Evolutionary conservation across 2,113 vertebrate genomes (phyloP).

Genomic region (Dipodomys ordii): DNA sequence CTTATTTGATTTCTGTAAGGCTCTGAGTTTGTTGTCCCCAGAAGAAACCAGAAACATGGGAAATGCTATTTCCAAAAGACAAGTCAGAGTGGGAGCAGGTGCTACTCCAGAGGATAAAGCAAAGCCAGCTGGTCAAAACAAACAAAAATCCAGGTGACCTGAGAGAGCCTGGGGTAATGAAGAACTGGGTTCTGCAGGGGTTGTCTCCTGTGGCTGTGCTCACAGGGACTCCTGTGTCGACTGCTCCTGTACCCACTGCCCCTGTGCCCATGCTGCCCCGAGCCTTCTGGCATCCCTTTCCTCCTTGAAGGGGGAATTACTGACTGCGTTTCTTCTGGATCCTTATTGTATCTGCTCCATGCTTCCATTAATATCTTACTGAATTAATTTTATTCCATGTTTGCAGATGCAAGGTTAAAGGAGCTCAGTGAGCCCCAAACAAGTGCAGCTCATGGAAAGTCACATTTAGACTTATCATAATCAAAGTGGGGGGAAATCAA

Average conservation of each 20-base stretch:
- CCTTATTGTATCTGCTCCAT: neutral
- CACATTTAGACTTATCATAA: neutral
- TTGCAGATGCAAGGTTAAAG: neutral
- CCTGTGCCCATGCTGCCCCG: neutral
- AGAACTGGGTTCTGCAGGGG: neutral
- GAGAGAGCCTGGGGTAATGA: neutral
- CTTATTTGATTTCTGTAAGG: neutral
- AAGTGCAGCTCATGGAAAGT: neutral
- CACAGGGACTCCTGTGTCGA: fast-evolving
- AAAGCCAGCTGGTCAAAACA: neutral
- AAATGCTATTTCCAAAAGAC: neutral
- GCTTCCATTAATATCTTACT: neutral
- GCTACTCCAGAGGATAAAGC: neutral
- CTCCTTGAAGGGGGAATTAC: neutral
- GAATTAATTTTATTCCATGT: neutral
- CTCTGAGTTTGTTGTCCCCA: neutral
- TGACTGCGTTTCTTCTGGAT: neutral
- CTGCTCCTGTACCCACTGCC: neutral
- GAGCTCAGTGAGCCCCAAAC: neutral
- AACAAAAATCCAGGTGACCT: neutral
- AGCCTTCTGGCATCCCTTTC: neutral
- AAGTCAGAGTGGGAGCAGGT: neutral
- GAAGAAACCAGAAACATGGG: neutral
- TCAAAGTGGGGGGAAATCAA: neutral
- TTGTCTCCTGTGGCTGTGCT: neutral